phyloP scores from a whole-genome alignment of 1,140 invertebrate genomes.

The Trachelipus rathkii region DNA sequence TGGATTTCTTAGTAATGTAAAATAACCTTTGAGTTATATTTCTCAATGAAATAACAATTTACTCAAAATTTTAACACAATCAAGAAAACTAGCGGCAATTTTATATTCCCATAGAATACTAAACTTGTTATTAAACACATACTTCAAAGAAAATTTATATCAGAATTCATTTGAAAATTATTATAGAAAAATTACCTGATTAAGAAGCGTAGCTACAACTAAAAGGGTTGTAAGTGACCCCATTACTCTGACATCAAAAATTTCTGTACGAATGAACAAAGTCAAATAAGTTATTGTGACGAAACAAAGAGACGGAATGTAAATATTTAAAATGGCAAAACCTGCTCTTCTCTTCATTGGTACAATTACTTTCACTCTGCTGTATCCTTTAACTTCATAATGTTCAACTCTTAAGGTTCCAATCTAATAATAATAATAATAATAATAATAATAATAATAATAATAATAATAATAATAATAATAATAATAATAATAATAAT shows the following conservation, averaged over 20 bases:
- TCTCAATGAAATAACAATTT: too few relatives aligned
- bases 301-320: constrained; percentile 41
- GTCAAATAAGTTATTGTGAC: constrained; percentile 41
- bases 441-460: too few relatives aligned
- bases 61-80: too few relatives aligned
- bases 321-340: constrained; percentile 44
- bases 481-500: too few relatives aligned
- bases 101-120: too few relatives aligned
- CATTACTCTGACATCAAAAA: constrained; percentile 41
- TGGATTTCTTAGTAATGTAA: too few relatives aligned
- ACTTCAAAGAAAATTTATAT: too few relatives aligned
- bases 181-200: constrained; percentile 27
- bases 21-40: too few relatives aligned
- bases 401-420: too few relatives aligned
- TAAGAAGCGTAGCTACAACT: constrained; percentile 43
- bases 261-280: constrained; percentile 37
- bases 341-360: constrained; percentile 27
- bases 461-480: too few relatives aligned
- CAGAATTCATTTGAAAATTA: background rate
- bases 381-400: background rate
- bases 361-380: background rate
- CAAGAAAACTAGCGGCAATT: too few relatives aligned
- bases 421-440: too few relatives aligned
- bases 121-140: background rate
- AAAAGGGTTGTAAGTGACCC: constrained; percentile 42